A percentile compares a stretch with the other conserved stretches of the same genome.
phyloP scores from a whole-genome alignment of 2,797 vertebrate species.

The Anolis apletophallus region DNA sequence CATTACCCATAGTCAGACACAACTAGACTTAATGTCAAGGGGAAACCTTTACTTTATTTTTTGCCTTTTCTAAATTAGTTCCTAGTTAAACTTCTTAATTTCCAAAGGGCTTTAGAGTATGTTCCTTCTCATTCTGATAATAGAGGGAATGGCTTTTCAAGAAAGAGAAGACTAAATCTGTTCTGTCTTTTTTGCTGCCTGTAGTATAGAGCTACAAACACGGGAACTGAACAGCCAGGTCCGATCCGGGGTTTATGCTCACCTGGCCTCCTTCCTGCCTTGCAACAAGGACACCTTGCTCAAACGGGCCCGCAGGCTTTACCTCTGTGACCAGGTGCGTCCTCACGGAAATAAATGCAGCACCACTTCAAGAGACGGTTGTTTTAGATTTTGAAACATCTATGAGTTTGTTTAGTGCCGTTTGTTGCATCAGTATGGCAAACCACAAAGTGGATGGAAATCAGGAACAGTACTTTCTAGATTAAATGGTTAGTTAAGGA shows the following conservation, averaged over 20 bases:
- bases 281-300: constrained; percentile 91
- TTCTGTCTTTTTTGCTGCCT: neutral
- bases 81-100: too few relatives aligned
- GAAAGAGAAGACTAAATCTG: neutral
- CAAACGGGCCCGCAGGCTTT: constrained; percentile 88
- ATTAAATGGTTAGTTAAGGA: neutral
- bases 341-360: neutral
- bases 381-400: too few relatives aligned
- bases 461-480: neutral
- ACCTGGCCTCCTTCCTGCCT: constrained; percentile 90
- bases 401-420: too few relatives aligned
- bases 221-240: constrained; percentile 84
- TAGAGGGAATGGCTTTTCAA: rapidly evolving
- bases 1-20: too few relatives aligned
- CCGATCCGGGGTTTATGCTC: constrained; percentile 88
- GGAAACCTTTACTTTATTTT: too few relatives aligned
- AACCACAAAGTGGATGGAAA: too few relatives aligned
- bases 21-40: too few relatives aligned
- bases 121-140: neutral
- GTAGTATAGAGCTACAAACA: constrained; percentile 89
- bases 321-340: constrained; percentile 81
- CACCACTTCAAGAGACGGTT: rapidly evolving
- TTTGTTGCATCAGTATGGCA: neutral
- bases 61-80: neutral
- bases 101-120: neutral